Evolutionary conservation across 2,797 vertebrate genomes (phyloP), one percentile per base, ranked within the genome.

Genomic region (Dendrocincla fuliginosa): DNA sequence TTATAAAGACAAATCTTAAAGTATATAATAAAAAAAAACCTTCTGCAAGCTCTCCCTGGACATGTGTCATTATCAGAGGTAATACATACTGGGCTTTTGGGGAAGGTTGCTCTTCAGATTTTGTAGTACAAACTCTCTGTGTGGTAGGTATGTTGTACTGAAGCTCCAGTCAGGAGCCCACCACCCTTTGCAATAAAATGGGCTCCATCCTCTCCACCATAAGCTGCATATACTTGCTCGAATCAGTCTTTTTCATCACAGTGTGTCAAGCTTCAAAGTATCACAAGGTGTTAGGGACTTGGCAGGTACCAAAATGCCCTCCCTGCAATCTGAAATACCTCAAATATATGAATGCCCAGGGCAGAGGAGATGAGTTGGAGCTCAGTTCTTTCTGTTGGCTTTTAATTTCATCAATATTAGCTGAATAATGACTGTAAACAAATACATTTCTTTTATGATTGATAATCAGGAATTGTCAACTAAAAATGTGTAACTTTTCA

Each of bases 291-390:
- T 82, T 63, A 63, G 56, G 42, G 42, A 70, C 46, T 61, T 64
- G 17, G 7, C 39, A 53, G 37, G 42, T 94, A 55, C 7, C 24
- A 68, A 74, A 84, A 56, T 68, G 22, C 24, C 16, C 12, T 64
- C 87, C 33, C 30, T 80, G 17, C 28, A 59, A n/a, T 44, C 27
- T 69, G 12, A 91, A 88, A 64, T 60, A 71, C 6, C 13, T 86
- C 1, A 0, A 33, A 78, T 76, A 60, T 65, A 23, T 3, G 5
- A 78, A 52, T 0, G 1, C 10, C 24, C 37, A 11, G 13, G 14
- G 16, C 8, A 42, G 11, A 8, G 33, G 24, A 85, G 25, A 41
- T 77, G 33, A 68, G 68, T 30, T 11, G 5, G 13, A 71, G 27
- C 50, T 57, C 5, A 49, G 12, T 63, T 61, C 17, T 85, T 93